These are phyloP conservation scores for Lasiommata megera DNA, from an alignment of 2,888 invertebrate species.

Conservation along the genomic window DNA sequence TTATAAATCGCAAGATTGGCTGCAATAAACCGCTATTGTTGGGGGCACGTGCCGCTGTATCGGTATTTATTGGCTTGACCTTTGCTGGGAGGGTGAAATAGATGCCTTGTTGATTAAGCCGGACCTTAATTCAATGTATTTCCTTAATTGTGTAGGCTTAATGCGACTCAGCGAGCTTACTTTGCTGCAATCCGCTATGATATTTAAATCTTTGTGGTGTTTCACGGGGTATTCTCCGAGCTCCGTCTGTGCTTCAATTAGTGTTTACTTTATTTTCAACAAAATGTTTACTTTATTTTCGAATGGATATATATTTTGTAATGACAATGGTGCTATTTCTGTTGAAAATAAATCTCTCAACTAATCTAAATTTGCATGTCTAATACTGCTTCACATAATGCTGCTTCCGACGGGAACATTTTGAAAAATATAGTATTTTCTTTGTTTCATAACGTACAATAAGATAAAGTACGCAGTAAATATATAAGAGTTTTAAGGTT, in stretches of 20 bases:
- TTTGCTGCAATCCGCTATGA: background rate
- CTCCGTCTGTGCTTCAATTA: background rate
- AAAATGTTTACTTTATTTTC: too few species aligned
- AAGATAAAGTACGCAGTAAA: too few species aligned
- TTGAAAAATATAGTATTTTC: too few species aligned
- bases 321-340: too few species aligned
- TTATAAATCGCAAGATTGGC: constrained; percentile 30
- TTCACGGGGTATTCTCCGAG: background rate
- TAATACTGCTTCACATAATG: too few species aligned
- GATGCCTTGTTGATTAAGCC: background rate
- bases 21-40: constrained; percentile 38
- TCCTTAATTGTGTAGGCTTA: constrained; percentile 7
- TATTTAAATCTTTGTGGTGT: background rate
- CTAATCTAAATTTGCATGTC: too few species aligned
- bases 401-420: too few species aligned
- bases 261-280: too few species aligned
- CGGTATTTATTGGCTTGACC: constrained; percentile 18
- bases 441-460: too few species aligned
- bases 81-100: constrained; percentile 11
- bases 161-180: background rate
- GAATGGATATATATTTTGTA: too few species aligned
- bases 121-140: constrained; percentile 5
- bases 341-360: too few species aligned
- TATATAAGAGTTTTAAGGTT: too few species aligned
- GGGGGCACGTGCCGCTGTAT: constrained; percentile 36